phyloP scores from a whole-genome alignment of 2,797 vertebrate genomes.

The Discoglossus pictus region DNA sequence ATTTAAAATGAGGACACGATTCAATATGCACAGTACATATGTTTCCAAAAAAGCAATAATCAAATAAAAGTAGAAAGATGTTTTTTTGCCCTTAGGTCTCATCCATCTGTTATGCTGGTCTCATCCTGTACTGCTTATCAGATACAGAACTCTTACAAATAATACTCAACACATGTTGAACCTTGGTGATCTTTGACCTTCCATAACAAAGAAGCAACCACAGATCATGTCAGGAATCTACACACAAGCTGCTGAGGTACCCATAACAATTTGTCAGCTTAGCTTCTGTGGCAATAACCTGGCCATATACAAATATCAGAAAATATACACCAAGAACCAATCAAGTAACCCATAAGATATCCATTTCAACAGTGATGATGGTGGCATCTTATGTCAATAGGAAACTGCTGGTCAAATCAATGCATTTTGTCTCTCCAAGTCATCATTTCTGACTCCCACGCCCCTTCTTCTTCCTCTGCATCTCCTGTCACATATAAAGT shows the following conservation, averaged over 20 bases:
- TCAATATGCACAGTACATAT: too few species aligned
- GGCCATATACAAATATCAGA: too few species aligned
- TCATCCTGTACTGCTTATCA: slow-evolving; percentile 32
- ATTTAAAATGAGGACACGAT: too few species aligned
- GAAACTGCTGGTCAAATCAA: slow-evolving; percentile 5
- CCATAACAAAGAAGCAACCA: slow-evolving; percentile 33
- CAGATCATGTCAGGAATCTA: slow-evolving; percentile 36
- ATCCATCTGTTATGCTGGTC: slow-evolving; percentile 22
- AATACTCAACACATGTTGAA: slow-evolving; percentile 46
- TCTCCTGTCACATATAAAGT: slow-evolving; percentile 14
- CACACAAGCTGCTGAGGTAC: slow-evolving; percentile 5
- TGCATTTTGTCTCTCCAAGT: too few species aligned
- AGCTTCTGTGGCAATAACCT: background rate
- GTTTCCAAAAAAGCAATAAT: background rate
- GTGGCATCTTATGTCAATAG: too few species aligned
- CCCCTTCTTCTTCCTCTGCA: slow-evolving; percentile 7
- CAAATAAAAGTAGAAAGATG: background rate
- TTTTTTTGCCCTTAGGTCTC: slow-evolving; percentile 18
- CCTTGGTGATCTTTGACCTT: slow-evolving; percentile 51
- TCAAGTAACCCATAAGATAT: too few species aligned
- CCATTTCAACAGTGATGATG: too few species aligned
- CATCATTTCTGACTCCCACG: slow-evolving; percentile 11
- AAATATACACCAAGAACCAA: too few species aligned
- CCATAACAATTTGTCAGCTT: background rate
- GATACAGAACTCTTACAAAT: slow-evolving; percentile 7